These are phyloP conservation scores for Callipepla squamata DNA, from an alignment of 2,113 vertebrate species.

Conservation along the genomic window DNA sequence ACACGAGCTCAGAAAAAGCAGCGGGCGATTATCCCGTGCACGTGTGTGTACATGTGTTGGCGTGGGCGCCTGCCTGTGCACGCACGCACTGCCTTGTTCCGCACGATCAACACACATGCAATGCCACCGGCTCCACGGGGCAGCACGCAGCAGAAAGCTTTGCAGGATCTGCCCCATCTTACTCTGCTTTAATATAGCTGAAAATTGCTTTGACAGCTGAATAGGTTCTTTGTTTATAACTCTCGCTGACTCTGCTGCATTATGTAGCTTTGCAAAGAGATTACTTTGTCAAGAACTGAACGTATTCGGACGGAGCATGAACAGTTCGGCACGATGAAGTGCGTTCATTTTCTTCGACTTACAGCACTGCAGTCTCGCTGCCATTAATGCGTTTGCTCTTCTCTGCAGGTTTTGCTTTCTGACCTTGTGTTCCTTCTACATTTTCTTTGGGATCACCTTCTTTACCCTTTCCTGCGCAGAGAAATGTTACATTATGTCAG, in stretches of 20 bases:
- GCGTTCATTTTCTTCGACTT: conserved; percentile 4
- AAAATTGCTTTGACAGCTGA: conserved; percentile 69
- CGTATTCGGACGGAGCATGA: conserved; percentile 39
- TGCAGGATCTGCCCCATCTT: not conserved
- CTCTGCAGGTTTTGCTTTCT: not conserved
- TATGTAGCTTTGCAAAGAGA: conserved; percentile 58
- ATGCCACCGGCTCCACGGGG: not conserved
- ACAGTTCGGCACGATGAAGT: conserved; percentile 20
- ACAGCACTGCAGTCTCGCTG: not conserved
- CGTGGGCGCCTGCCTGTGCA: not conserved
- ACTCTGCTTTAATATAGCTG: conserved; percentile 38
- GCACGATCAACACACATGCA: not conserved
- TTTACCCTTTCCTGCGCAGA: not conserved
- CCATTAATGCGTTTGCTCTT: not conserved
- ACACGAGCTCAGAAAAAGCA: not conserved
- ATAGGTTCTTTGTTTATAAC: conserved; percentile 68
- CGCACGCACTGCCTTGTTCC: not conserved
- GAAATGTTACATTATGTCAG: not conserved
- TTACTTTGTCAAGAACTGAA: conserved; percentile 58
- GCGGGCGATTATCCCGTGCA: fast-evolving
- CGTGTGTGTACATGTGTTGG: not conserved
- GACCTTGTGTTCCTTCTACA: not conserved
- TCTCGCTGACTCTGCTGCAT: conserved; percentile 46
- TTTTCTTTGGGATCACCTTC: not conserved
- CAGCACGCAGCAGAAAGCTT: not conserved